Evolutionary conservation across 2,888 invertebrate genomes (phyloP).

Genomic region (Galerucella pusilla): DNA sequence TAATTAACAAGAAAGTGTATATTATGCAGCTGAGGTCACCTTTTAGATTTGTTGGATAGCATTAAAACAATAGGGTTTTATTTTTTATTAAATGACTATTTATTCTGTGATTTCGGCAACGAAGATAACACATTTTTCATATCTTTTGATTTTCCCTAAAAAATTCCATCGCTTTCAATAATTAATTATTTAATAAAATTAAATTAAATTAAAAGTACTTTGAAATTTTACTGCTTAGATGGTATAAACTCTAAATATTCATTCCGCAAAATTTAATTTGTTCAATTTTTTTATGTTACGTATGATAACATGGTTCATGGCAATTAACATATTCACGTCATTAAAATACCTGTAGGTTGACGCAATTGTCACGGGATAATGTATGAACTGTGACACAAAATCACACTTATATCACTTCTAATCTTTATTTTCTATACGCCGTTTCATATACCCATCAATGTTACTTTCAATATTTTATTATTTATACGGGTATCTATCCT

Average conservation of each 20-base stretch:
- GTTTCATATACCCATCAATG: not conserved
- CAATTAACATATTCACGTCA: no score
- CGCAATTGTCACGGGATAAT: no score
- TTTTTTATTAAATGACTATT: not conserved
- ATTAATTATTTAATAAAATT: not conserved
- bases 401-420: not conserved
- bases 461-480: not conserved
- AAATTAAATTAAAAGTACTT: not conserved
- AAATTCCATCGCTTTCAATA: not conserved
- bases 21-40: slow-evolving; percentile 4
- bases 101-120: not conserved
- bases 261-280: no score
- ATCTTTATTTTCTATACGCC: not conserved
- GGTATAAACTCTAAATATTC: no score
- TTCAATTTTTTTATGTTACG: no score
- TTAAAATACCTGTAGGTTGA: no score
- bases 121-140: not conserved
- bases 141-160: not conserved
- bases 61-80: not conserved
- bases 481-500: not conserved
- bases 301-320: no score
- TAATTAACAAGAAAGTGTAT: not conserved
- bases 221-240: not conserved
- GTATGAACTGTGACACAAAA: no score
- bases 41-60: not conserved